Conservation (phyloP, 2,888 invertebrate genomes). For the Corbicula japonica region DNA sequence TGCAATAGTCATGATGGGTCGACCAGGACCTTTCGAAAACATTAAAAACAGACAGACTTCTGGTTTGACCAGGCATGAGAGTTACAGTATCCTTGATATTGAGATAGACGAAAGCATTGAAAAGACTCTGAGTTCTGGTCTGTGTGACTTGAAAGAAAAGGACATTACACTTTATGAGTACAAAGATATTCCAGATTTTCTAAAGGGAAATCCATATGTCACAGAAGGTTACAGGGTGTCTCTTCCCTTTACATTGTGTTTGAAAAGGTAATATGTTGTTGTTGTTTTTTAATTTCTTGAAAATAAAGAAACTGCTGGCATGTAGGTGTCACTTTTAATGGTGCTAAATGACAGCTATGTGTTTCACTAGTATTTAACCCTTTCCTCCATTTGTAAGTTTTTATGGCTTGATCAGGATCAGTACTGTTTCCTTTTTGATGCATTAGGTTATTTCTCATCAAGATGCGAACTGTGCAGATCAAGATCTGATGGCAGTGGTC, state of each 20-base stretch:
- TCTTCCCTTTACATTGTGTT: constrained; percentile 82
- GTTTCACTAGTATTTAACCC: too few relatives aligned
- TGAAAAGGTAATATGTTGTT: constrained; percentile 93
- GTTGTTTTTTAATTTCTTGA: too few relatives aligned
- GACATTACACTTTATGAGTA: constrained; percentile 81
- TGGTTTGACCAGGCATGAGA: constrained; percentile 36
- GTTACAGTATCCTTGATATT: constrained; percentile 79
- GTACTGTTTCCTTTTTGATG: too few relatives aligned
- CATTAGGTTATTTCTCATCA: too few relatives aligned
- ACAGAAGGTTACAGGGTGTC: constrained; percentile 93
- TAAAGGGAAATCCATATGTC: constrained; percentile 95
- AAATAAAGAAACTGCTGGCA: too few relatives aligned
- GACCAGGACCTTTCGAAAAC: constrained; percentile 63
- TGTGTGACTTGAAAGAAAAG: constrained; percentile 71
- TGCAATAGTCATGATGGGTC: constrained; percentile 67
- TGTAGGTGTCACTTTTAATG: too few relatives aligned
- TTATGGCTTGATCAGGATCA: too few relatives aligned
- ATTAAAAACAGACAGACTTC: constrained; percentile 64
- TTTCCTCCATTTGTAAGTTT: too few relatives aligned
- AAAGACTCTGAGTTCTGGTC: constrained; percentile 69
- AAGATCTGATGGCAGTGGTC: too few relatives aligned
- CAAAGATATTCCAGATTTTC: constrained; percentile 92
- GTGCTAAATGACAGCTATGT: too few relatives aligned
- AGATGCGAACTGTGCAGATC: too few relatives aligned
- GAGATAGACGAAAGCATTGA: constrained; percentile 78